A percentile compares a stretch with the other conserved stretches of the same genome.
Conservation (phyloP, 2,888 invertebrate species). For the Tetheella fluctuosa region DNA sequence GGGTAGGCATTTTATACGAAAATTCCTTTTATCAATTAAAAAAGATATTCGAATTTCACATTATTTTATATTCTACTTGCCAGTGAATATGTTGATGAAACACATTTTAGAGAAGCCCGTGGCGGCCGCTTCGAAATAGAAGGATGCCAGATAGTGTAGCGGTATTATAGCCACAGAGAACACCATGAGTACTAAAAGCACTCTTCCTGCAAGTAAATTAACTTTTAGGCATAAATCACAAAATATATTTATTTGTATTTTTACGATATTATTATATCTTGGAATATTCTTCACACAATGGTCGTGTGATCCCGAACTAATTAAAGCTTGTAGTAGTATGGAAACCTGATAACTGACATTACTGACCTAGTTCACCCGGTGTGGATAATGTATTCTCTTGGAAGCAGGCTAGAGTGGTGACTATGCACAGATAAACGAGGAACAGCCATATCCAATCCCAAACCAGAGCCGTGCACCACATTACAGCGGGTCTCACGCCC, state of each 20-base stretch:
- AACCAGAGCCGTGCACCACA: constrained; percentile 88
- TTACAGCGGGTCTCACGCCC: constrained; percentile 86
- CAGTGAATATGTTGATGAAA: constrained; percentile 88
- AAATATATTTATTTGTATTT: too few species aligned
- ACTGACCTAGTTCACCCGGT: constrained; percentile 79
- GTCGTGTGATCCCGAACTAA: too few species aligned
- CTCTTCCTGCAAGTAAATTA: constrained; percentile 72
- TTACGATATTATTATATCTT: too few species aligned
- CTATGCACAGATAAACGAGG: constrained; percentile 82
- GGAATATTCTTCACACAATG: too few species aligned
- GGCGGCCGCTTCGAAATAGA: constrained; percentile 88
- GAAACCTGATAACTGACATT: background rate
- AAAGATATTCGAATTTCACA: too few species aligned
- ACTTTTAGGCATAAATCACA: too few species aligned
- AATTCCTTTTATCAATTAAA: too few species aligned
- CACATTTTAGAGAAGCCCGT: constrained; percentile 91
- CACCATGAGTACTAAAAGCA: constrained; percentile 86
- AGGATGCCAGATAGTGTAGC: constrained; percentile 88
- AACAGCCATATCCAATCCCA: constrained; percentile 88
- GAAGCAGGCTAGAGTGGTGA: constrained; percentile 86
- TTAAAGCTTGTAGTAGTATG: too few species aligned
- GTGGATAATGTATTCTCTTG: constrained; percentile 86
- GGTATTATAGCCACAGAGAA: constrained; percentile 90
- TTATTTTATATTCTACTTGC: constrained; percentile 42
- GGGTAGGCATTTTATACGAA: too few species aligned